Evolutionary conservation across 2,113 vertebrate genomes (phyloP).

Genomic region (Panthera uncia): DNA sequence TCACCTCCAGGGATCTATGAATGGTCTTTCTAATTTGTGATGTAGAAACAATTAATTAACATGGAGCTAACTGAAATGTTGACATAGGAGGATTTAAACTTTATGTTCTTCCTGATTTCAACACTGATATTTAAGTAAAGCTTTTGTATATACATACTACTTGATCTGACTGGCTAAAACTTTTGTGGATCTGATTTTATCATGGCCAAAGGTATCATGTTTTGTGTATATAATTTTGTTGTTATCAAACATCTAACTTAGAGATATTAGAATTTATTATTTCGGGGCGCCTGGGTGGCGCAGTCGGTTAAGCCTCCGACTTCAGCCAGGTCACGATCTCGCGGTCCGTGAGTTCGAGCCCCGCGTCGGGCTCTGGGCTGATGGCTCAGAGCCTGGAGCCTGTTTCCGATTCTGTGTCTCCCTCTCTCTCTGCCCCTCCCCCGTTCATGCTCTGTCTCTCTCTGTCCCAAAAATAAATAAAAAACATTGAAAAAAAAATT

Average conservation of each 20-base stretch:
- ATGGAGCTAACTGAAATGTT: not conserved
- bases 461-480: no score
- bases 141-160: not conserved
- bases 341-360: no score
- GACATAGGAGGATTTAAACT: not conserved
- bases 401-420: no score
- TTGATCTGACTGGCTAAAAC: not conserved
- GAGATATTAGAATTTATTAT: conserved; percentile 29
- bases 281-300: no score
- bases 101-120: not conserved
- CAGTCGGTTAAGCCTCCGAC: no score
- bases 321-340: no score
- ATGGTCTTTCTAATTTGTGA: not conserved
- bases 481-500: no score
- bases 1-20: not conserved
- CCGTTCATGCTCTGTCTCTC: no score
- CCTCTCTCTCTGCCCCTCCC: no score
- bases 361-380: no score
- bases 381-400: no score
- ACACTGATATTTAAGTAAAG: not conserved
- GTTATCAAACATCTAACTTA: not conserved
- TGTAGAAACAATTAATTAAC: conserved; percentile 21
- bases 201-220: not conserved
- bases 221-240: not conserved
- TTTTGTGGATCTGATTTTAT: not conserved